Evolutionary conservation across 1,140 invertebrate species (phyloP).

Genomic region (Dendroctonus ponderosae): DNA sequence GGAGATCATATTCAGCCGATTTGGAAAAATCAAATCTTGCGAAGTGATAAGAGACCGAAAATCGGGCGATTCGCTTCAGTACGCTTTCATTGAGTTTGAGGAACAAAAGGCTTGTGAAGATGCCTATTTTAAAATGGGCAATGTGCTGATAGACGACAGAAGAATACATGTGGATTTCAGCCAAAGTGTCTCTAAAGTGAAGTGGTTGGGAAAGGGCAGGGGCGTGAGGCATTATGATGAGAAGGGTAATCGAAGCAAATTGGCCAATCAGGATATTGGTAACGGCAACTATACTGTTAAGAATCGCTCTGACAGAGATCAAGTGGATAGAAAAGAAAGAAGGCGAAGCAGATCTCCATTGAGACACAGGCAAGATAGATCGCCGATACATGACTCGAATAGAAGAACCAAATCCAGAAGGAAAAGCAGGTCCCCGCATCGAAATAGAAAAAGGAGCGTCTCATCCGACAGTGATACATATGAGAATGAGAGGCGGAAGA

Average conservation of each 20-base stretch:
- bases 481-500: no score
- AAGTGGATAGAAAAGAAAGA: conserved; percentile 1
- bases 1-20: conserved; percentile 96
- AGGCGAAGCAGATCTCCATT: conserved; percentile 11
- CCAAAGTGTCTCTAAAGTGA: conserved; percentile 93
- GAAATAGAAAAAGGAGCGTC: no score
- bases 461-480: no score
- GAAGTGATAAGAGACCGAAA: conserved; percentile 96
- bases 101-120: conserved; percentile 94
- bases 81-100: conserved; percentile 99
- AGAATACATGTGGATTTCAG: conserved; percentile 98
- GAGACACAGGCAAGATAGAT: conserved; percentile 2
- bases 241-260: conserved; percentile 34
- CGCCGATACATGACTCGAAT: no score
- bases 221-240: conserved; percentile 58
- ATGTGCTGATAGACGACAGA: conserved; percentile 97
- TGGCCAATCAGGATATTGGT: conserved; percentile 31
- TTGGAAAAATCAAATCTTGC: conserved; percentile 92
- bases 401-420: no score
- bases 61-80: conserved; percentile 93
- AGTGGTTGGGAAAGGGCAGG: conserved; percentile 82
- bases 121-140: conserved; percentile 99
- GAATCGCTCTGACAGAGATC: conserved; percentile 3
- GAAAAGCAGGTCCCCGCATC: no score
- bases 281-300: conserved; percentile 36